A percentile compares a stretch with the other conserved stretches of the same genome.
These are phyloP conservation scores for Willisornis vidua DNA, from an alignment of 2,113 vertebrate genomes.

Conservation along the genomic window DNA sequence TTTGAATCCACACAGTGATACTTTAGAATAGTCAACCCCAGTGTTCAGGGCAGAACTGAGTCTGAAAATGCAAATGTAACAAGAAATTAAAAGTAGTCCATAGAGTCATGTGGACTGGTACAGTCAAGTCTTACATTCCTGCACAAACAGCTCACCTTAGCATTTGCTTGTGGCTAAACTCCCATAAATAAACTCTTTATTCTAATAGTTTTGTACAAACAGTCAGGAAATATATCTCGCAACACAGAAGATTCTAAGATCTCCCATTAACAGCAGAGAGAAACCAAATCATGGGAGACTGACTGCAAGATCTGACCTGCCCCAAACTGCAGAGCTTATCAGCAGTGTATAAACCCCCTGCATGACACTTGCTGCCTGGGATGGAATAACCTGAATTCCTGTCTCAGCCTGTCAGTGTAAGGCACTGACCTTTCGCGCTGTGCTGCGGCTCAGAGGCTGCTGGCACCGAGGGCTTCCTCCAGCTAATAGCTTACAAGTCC, in stretches of 20 bases:
- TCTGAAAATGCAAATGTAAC: background rate
- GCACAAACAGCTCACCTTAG: constrained; percentile 8
- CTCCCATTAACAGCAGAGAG: background rate
- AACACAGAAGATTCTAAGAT: constrained; percentile 7
- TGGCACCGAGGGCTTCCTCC: constrained; percentile 11
- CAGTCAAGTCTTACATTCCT: background rate
- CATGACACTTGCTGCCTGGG: background rate
- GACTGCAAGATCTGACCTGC: constrained; percentile 18
- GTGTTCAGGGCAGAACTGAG: background rate
- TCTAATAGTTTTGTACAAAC: constrained; percentile 10
- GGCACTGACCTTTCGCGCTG: constrained; percentile 23
- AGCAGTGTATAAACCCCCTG: constrained; percentile 6
- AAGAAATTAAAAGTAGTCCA: background rate
- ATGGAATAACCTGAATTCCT: constrained; percentile 9
- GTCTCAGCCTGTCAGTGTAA: constrained; percentile 38
- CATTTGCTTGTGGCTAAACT: constrained; percentile 4
- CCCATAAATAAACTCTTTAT: constrained; percentile 11
- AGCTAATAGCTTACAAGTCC: constrained; percentile 43
- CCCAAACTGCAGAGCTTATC: constrained; percentile 4
- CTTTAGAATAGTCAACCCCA: background rate
- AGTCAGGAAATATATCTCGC: background rate
- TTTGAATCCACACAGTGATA: background rate
- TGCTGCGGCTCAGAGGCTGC: background rate
- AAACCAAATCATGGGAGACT: background rate
- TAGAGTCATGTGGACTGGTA: background rate